A percentile compares a stretch with the other conserved stretches of the same genome.
Conservation (phyloP, 23 tunicate genomes). For the Phallusia fumigata region DNA sequence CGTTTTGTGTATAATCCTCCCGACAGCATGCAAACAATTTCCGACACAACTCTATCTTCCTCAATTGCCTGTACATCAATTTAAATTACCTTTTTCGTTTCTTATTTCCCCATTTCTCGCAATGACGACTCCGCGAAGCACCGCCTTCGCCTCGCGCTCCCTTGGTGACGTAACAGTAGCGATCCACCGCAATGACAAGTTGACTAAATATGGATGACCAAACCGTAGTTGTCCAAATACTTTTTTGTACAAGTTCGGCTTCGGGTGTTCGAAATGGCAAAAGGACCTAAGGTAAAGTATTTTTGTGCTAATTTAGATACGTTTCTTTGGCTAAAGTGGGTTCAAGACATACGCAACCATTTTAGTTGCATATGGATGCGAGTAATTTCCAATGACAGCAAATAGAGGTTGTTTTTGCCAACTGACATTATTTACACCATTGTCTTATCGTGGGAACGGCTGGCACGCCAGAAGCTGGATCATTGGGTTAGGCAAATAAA, state of each 20-base stretch:
- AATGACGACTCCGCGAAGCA: conserved; percentile 5
- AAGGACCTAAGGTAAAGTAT: conserved; percentile 30
- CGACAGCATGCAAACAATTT: too few species aligned
- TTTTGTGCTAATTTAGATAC: too few species aligned
- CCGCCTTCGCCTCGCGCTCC: conserved; percentile 39
- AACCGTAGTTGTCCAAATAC: conserved; percentile 71
- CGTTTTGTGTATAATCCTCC: too few species aligned
- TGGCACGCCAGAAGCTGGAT: conserved; percentile 9
- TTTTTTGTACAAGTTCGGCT: conserved; percentile 76
- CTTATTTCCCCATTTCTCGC: conserved; percentile 44
- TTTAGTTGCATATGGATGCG: too few species aligned
- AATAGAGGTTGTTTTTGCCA: too few species aligned
- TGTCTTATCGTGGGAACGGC: conserved; percentile 5
- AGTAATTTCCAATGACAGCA: too few species aligned
- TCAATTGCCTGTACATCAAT: too few species aligned
- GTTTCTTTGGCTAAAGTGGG: too few species aligned
- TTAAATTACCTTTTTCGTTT: conserved; percentile 46
- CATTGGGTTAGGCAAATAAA: conserved; percentile 12
- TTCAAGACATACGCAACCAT: too few species aligned
- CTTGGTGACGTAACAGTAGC: conserved; percentile 78
- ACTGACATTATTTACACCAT: neutral
- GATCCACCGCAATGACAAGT: conserved; percentile 83
- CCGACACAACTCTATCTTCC: too few species aligned
- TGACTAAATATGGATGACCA: conserved; percentile 92
- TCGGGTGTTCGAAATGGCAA: conserved; percentile 65